Evolutionary conservation across 2,797 vertebrate species (phyloP).

Genomic region (Pseudochirops corinnae): DNA sequence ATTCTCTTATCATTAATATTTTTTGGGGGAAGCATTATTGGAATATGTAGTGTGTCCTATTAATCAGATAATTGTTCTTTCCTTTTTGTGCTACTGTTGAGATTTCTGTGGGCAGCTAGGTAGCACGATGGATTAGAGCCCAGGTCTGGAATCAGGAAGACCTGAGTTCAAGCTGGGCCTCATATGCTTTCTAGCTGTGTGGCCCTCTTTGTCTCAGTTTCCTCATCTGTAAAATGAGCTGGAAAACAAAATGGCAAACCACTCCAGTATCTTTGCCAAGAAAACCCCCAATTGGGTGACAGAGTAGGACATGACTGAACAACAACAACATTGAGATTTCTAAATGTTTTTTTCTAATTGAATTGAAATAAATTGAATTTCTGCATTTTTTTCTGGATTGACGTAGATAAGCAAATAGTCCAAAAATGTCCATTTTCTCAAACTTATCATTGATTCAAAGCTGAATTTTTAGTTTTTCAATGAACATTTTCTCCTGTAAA

Average conservation of each 20-base stretch:
- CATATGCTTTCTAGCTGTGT: neutral
- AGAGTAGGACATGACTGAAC: neutral
- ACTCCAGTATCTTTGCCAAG: neutral
- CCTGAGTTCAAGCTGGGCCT: neutral
- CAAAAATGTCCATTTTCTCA: neutral
- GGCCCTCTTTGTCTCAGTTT: neutral
- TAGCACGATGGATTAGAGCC: neutral
- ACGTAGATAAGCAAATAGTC: neutral
- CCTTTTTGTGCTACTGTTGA: neutral
- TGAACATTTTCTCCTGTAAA: neutral
- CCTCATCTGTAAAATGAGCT: neutral
- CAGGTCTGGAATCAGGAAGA: neutral
- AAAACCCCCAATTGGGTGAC: neutral
- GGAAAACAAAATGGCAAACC: neutral
- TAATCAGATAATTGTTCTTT: neutral
- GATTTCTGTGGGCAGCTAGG: neutral
- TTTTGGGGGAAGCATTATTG: neutral
- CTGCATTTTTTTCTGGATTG: neutral
- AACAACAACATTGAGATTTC: neutral
- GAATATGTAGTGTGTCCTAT: neutral
- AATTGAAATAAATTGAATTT: neutral
- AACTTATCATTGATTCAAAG: neutral
- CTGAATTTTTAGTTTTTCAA: neutral
- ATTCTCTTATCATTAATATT: slow-evolving; percentile 35
- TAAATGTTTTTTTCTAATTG: neutral